phyloP scores from a whole-genome alignment of 2,797 vertebrate genomes.

The Coreius guichenoti region DNA sequence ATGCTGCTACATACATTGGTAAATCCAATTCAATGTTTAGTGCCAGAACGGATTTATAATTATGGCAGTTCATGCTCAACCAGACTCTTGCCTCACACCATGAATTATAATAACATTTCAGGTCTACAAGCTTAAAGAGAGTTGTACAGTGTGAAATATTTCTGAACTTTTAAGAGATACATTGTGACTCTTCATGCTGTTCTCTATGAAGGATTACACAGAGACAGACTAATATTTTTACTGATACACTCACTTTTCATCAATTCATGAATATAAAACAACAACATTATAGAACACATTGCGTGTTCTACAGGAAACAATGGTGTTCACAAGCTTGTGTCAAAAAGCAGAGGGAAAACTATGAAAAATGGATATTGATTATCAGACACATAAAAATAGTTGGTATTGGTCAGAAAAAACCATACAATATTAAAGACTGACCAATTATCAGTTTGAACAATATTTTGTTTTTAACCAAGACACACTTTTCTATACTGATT shows the following conservation, averaged over 20 bases:
- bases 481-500: background rate
- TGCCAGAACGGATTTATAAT: background rate
- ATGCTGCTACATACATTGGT: background rate
- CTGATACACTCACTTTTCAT: background rate
- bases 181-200: background rate
- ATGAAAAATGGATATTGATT: background rate
- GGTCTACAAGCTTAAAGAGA: background rate
- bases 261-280: background rate
- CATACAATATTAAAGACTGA: background rate
- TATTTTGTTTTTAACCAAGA: background rate
- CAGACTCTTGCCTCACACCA: background rate
- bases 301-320: background rate
- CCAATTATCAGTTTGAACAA: background rate
- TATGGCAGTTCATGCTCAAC: background rate
- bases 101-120: background rate
- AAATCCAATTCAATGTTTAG: background rate
- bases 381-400: background rate
- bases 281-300: background rate
- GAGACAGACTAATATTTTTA: background rate
- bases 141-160: background rate
- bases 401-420: background rate
- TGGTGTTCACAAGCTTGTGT: background rate
- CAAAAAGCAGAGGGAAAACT: background rate
- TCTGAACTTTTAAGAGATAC: constrained; percentile 10
- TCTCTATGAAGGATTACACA: background rate